Percentiles rank a stretch among this genome's conserved stretches.
These are phyloP conservation scores for Drosophila atroscutellata DNA, from an alignment of 2,888 invertebrate species.

Conservation along the genomic window DNA sequence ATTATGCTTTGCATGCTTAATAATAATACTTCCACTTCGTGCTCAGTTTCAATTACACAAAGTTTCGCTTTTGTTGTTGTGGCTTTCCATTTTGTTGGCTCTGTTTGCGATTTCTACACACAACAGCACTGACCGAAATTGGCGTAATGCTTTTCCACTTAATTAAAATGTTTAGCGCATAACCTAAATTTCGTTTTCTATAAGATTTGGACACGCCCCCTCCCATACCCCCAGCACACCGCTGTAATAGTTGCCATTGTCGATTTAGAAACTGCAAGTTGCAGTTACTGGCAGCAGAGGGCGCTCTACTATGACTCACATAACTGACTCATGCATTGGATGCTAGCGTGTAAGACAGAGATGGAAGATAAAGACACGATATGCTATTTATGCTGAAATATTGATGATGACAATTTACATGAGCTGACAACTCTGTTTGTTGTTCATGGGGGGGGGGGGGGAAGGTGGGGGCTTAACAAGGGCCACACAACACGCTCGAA, in stretches of 20 bases:
- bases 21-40: slow-evolving; percentile 79
- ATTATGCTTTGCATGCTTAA: slow-evolving; percentile 81
- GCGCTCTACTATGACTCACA: slow-evolving; percentile 43
- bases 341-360: slow-evolving; percentile 19
- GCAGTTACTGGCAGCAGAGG: slow-evolving; percentile 34
- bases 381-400: slow-evolving; percentile 62
- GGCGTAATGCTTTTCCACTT: slow-evolving; percentile 79
- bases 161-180: slow-evolving; percentile 80
- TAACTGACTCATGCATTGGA: slow-evolving; percentile 47
- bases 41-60: slow-evolving; percentile 76
- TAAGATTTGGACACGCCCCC: slow-evolving; percentile 8
- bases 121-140: slow-evolving; percentile 68
- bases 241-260: slow-evolving; percentile 10
- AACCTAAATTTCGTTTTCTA: slow-evolving; percentile 76
- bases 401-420: slow-evolving; percentile 71
- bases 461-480: slow-evolving; percentile 24
- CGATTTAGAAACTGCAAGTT: slow-evolving; percentile 7
- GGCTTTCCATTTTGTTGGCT: slow-evolving; percentile 77
- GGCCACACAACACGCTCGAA: slow-evolving; percentile 68
- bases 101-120: slow-evolving; percentile 75
- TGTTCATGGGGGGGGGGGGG: neutral
- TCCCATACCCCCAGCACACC: neutral
- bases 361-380: slow-evolving; percentile 16
- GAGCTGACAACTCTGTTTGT: slow-evolving; percentile 34
- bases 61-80: slow-evolving; percentile 75